Percentiles rank a stretch among this genome's conserved stretches.
phyloP scores from a whole-genome alignment of 2,888 invertebrate genomes.

The Halictus ligatus region DNA sequence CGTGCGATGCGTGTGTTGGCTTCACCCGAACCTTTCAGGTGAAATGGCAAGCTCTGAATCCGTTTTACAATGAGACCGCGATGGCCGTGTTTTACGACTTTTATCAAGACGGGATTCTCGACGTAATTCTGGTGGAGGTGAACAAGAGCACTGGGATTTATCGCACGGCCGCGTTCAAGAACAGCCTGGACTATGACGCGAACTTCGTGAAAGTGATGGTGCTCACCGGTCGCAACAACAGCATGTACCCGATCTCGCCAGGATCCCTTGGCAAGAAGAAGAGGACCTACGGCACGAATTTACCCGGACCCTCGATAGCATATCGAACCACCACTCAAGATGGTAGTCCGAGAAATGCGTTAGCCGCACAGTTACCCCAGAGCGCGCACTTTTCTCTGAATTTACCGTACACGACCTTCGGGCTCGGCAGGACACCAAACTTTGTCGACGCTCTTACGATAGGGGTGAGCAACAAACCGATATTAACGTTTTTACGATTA shows the following conservation, averaged over 20 bases:
- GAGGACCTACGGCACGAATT: conserved; percentile 94
- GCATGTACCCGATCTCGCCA: conserved; percentile 89
- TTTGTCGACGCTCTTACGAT: conserved; percentile 96
- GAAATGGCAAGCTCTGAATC: conserved; percentile 90
- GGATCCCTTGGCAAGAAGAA: conserved; percentile 91
- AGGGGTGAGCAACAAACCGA: conserved; percentile 85
- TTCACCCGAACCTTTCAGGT: conserved; percentile 91
- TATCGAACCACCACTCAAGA: conserved; percentile 96
- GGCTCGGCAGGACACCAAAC: conserved; percentile 98
- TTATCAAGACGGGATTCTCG: conserved; percentile 96
- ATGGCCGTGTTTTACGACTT: conserved; percentile 97
- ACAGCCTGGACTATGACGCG: conserved; percentile 96
- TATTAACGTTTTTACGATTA: background rate
- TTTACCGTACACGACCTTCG: conserved; percentile 97
- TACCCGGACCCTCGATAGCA: conserved; percentile 95
- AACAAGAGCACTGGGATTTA: conserved; percentile 83
- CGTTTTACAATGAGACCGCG: conserved; percentile 90
- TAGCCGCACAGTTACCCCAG: conserved; percentile 95
- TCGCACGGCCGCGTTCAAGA: conserved; percentile 92
- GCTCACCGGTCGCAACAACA: conserved; percentile 92
- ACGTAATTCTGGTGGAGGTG: conserved; percentile 91
- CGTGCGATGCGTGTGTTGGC: conserved; percentile 88
- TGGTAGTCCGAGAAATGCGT: conserved; percentile 91
- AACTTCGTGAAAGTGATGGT: conserved; percentile 98
- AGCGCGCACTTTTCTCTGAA: conserved; percentile 97